Conservation (phyloP, 2,113 vertebrate genomes). For the Henicopernis longicauda region DNA sequence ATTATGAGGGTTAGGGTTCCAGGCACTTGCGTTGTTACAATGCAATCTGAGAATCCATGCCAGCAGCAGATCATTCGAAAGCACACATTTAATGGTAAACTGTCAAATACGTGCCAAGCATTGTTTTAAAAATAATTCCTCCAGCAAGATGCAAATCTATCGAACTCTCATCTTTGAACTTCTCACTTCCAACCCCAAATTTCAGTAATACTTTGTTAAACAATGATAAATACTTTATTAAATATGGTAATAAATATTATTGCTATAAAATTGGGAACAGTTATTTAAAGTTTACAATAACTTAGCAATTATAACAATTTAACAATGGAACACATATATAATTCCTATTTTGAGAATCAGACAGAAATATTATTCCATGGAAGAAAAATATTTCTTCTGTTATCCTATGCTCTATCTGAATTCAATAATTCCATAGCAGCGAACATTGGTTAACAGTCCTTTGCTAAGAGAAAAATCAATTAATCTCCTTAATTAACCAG, state of each 20-base stretch:
- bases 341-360: background rate
- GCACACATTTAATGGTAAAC: background rate
- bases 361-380: background rate
- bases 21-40: background rate
- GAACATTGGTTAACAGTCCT: background rate
- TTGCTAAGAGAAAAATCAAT: slow-evolving; percentile 31
- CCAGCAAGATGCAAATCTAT: background rate
- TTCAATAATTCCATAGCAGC: slow-evolving; percentile 14
- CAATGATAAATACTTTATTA: background rate
- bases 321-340: background rate
- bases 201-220: background rate
- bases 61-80: background rate
- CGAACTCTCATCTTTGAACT: background rate
- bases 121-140: background rate
- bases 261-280: background rate
- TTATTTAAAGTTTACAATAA: background rate
- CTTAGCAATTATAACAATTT: background rate
- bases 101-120: background rate
- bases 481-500: slow-evolving; percentile 25
- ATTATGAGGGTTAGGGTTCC: background rate
- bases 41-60: background rate
- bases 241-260: background rate
- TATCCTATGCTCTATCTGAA: background rate
- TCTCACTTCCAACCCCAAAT: background rate
- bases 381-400: background rate